Evolutionary conservation across 2,888 invertebrate genomes (phyloP).

Genomic region (Lepidocyrtoides sp.): DNA sequence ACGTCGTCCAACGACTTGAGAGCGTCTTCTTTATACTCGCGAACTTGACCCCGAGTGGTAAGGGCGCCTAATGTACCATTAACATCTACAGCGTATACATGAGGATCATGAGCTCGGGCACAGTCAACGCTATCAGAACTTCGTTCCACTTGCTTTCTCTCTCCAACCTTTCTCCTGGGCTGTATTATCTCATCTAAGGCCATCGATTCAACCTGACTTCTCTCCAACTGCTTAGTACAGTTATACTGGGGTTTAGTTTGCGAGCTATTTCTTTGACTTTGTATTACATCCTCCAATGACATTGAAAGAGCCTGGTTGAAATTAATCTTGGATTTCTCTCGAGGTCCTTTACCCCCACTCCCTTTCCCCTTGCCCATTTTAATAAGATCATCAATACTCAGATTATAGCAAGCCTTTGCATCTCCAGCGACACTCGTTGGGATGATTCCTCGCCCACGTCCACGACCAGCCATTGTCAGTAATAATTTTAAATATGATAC

Average conservation of each 20-base stretch:
- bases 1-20: slow-evolving; percentile 33
- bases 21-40: neutral
- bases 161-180: neutral
- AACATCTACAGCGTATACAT: neutral
- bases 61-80: neutral
- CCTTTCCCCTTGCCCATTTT: neutral
- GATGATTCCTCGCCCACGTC: neutral
- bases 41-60: neutral
- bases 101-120: no score
- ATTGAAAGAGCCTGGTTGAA: neutral
- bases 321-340: no score
- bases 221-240: neutral
- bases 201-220: neutral
- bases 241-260: no score
- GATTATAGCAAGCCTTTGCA: neutral
- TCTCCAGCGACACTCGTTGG: neutral
- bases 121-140: neutral
- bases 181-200: neutral
- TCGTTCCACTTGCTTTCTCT: neutral
- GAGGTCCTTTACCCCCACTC: neutral
- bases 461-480: neutral
- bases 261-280: neutral
- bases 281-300: neutral
- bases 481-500: no score
- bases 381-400: neutral